Evolutionary conservation across 2,113 vertebrate species (phyloP), one percentile per base, ranked within the genome.

Genomic region (Nibea coibor): DNA sequence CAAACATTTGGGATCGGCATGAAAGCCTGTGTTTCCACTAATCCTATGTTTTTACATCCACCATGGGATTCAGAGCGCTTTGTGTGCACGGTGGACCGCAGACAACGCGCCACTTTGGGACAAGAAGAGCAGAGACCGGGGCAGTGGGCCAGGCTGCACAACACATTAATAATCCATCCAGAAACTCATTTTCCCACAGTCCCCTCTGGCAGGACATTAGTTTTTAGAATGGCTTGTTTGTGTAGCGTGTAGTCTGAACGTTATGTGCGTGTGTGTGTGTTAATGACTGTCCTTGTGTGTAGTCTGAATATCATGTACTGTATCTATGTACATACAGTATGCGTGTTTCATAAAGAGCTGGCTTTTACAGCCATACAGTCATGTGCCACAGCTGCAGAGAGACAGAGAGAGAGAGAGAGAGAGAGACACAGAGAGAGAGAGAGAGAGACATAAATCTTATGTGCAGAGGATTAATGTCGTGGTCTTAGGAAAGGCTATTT

Each of bases 151-250:
- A 80, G 82, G 48, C 83, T 20, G 39, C 81, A 61, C 75, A 59
- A 31, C 80, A 66, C 76, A 48, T 87, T 72, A 64, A 87, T 87
- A 91, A 92, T 89, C 86, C 87, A 83, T 90, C 91, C 85, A 77
- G 76, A 86, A 93, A 89, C 89, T 91, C 72, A 87, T 89, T 90
- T 85, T 84, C 86, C 83, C 88, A 86, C 79, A 85, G 74, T 84
- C 64, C 88, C 89, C 86, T 67, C 87, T 75, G 88, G 91, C 91
- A 68, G 65, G 26, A 79, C 85, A 90, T 92, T 81, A 83, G 68
- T 90, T 90, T 16, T 84, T 72, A 86, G 61, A 90, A 86, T 79
- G 80, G 72, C 85, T 89, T 88, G 86, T 91, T 89, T 89, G 83
- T 84, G 85, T 59, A 35, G 4, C 16, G 14, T 66, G 80, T 54